phyloP scores from a whole-genome alignment of 2,888 invertebrate species.

The Endomychus coccineus region DNA sequence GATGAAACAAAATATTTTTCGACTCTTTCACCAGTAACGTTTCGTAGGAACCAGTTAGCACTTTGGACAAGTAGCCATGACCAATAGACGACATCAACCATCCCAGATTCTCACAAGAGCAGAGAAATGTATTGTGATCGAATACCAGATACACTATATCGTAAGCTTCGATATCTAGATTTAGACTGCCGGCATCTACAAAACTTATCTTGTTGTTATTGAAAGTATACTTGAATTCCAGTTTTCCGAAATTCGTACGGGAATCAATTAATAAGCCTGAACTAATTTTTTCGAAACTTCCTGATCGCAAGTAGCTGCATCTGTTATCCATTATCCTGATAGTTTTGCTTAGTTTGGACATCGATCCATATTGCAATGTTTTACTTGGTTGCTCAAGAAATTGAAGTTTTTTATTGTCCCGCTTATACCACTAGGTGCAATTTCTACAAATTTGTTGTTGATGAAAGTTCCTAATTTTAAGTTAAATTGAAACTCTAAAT shows the following conservation, averaged over 20 bases:
- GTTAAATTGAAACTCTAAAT: conserved; percentile 41
- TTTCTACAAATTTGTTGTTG: conserved; percentile 41
- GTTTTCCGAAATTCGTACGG: conserved; percentile 27
- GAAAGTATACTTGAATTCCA: conserved; percentile 42
- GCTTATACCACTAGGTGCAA: conserved; percentile 44
- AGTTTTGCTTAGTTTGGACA: conserved; percentile 33
- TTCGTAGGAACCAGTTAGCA: conserved; percentile 40
- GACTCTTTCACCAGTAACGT: no score
- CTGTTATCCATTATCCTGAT: conserved; percentile 41
- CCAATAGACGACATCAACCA: conserved; percentile 31
- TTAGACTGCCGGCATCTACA: conserved; percentile 45
- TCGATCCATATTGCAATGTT: conserved; percentile 42
- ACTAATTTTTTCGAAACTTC: conserved; percentile 40
- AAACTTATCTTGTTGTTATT: conserved; percentile 43
- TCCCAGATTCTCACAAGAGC: conserved; percentile 47
- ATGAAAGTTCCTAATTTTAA: conserved; percentile 33
- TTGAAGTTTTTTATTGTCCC: conserved; percentile 44
- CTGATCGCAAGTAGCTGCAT: conserved; percentile 43
- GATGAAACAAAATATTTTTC: no score
- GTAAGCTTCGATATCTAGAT: conserved; percentile 47
- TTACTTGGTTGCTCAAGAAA: conserved; percentile 43
- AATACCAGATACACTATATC: conserved; percentile 41
- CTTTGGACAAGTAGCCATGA: conserved; percentile 24
- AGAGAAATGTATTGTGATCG: conserved; percentile 45
- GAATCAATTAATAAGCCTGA: conserved; percentile 32